Conservation (phyloP, 2,888 invertebrate species). For the Linnaemya tessellans region DNA sequence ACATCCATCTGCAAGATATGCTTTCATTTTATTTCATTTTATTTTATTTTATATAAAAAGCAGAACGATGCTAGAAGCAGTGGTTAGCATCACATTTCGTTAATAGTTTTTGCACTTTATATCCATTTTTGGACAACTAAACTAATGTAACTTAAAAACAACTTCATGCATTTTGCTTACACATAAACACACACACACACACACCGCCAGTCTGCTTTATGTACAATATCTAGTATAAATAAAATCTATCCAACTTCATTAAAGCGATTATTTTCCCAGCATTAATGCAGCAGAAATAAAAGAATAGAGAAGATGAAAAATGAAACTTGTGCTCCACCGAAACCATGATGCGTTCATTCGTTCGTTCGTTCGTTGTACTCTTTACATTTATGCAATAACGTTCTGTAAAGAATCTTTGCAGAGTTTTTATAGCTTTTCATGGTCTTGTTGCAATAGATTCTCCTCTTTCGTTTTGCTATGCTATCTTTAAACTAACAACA, state of each 20-base stretch:
- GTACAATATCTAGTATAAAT: slow-evolving; percentile 8
- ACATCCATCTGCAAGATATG: background rate
- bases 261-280: slow-evolving; percentile 45
- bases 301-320: slow-evolving; percentile 27
- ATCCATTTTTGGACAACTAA: slow-evolving; percentile 48
- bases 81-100: slow-evolving; percentile 61
- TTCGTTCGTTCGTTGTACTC: slow-evolving; percentile 40
- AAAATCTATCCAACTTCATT: slow-evolving; percentile 53
- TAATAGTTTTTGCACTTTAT: slow-evolving; percentile 59
- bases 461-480: background rate
- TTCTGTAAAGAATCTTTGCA: slow-evolving; percentile 26
- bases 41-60: background rate
- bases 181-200: background rate
- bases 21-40: background rate
- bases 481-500: slow-evolving; percentile 33
- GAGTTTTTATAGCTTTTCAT: slow-evolving; percentile 30
- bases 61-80: slow-evolving; percentile 6
- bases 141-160: slow-evolving; percentile 21
- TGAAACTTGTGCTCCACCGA: slow-evolving; percentile 38
- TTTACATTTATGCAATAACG: slow-evolving; percentile 25
- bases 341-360: slow-evolving; percentile 43
- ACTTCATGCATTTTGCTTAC: slow-evolving; percentile 1
- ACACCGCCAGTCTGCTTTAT: background rate
- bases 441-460: slow-evolving; percentile 35
- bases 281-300: slow-evolving; percentile 16